phyloP scores from a whole-genome alignment of 1,140 invertebrate species.

The Drosophila pseudoananassae region DNA sequence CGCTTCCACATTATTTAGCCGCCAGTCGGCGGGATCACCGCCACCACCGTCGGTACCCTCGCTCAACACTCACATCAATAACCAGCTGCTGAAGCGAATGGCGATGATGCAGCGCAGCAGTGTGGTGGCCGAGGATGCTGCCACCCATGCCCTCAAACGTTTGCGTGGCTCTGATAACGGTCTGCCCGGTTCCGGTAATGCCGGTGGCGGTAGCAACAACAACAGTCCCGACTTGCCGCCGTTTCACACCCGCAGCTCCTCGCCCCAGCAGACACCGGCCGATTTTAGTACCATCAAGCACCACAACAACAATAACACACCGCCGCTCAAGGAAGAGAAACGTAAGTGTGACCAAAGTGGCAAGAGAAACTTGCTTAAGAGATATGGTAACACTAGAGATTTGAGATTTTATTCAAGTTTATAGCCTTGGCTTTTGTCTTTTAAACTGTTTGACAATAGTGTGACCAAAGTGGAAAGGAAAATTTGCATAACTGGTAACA shows the following conservation, averaged over 20 bases:
- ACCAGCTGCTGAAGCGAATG: constrained; percentile 88
- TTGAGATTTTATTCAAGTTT: no score
- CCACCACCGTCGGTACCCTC: constrained; percentile 66
- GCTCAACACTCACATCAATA: constrained; percentile 85
- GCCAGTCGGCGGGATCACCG: constrained; percentile 84
- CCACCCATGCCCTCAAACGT: constrained; percentile 85
- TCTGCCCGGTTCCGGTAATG: constrained; percentile 60
- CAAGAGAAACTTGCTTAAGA: not conserved
- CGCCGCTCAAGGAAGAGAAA: constrained; percentile 85
- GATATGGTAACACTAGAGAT: not conserved
- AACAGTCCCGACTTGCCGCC: constrained; percentile 85
- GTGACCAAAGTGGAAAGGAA: no score
- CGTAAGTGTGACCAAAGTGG: constrained; percentile 50
- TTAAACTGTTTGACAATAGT: no score
- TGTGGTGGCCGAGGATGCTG: constrained; percentile 85
- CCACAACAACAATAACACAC: constrained; percentile 86
- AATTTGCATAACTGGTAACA: no score
- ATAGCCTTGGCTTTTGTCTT: no score
- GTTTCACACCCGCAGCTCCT: constrained; percentile 77
- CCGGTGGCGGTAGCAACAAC: constrained; percentile 85
- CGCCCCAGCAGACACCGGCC: constrained; percentile 87
- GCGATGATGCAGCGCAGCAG: constrained; percentile 86
- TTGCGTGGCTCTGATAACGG: constrained; percentile 79
- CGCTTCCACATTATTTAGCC: constrained; percentile 85
- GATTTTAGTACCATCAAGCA: constrained; percentile 89